Evolutionary conservation across 2,797 vertebrate species (phyloP), one percentile per base, ranked within the genome.

Genomic region (Thaleichthys pacificus): DNA sequence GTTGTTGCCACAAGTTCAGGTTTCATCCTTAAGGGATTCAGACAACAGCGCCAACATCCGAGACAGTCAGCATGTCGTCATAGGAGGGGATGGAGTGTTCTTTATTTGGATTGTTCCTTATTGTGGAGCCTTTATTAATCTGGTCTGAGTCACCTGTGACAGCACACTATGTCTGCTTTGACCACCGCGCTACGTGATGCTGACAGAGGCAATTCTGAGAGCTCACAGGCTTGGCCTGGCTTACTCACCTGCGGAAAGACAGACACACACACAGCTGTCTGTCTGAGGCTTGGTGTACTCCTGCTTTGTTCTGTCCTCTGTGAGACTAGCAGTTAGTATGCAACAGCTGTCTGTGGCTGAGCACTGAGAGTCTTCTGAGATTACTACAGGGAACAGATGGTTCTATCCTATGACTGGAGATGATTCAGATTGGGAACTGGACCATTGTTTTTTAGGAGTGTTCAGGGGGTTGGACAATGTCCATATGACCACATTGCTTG

Each of bases 261-360:
- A 51, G 14, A 56, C 19, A n/a, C 51, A 56, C 7, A 35, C 60
- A 38, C 66, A 68, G 60, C 24, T 77, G 35, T 63, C 66, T 38
- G 26, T 67, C 21, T 28, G 24, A 24, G 42, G 9, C 42, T 47
- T 56, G 19, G 4, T 56, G 51, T 5, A 7, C 19, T 17, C 51
- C 51, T 56, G 19, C 51, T n/a, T n/a, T 56, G 51, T n/a, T 24
- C 58, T 60, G 21, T 60, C 22, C 12, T 61, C 7, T 22, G 12
- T 3, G 7, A 61, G 58, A 61, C 22, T 24, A 22, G 22, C 22
- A 21, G 57, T 60, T 56, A 47, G n/a, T 58, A 58, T 21, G 56
- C 22, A 61, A 22, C n/a, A 60, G 22, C 57, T 60, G 57, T 21
- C 21, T 60, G 51, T 5, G 51, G 51, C 4, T 7, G 19, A 56